Evolutionary conservation across 2,888 invertebrate species (phyloP), one percentile per base, ranked within the genome.

Genomic region (Platycnemis pennipes): DNA sequence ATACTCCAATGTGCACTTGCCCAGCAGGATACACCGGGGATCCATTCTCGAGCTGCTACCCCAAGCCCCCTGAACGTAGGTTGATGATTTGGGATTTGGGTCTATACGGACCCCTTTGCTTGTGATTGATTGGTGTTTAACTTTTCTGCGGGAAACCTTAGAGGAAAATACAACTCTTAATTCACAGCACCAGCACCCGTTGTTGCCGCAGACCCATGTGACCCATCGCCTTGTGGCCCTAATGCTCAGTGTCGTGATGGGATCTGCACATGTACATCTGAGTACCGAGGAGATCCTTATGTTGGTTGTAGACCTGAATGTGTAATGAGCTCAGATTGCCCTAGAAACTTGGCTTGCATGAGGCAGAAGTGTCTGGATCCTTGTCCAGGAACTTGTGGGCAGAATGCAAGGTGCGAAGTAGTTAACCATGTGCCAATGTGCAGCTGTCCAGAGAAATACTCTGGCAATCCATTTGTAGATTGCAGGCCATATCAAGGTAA

Each of bases 171-270:
- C 77, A 77, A 77, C 87, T 87, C 46, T 87, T 46, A 46, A 45
- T 87, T 87, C 46, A 46, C 87, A 87, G 87, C 44, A n/a, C 87
- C 95, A 95, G 87, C 95, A 94, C 37, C 77, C 19, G 96, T 97
- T 96, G 94, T 97, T 96, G 96, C 96, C 96, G 96, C 97, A 96
- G 97, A 98, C 96, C 98, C 98, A n/a, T 98, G 98, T 95, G 97
- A 97, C 95, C 97, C 98, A 91, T 98, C 98, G 94, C 98, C 98
- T 0, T 98, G 98, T 96, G 98, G 98, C 94, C 95, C 95, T 26
- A 95, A 95, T 95, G 96, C 96, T 42, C 95, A 96, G 22, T 96
- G 96, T 95, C 95, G 96, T 77, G 96, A 96, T 8, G 95, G 96
- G 26, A 95, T 96, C 94, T 96, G 94, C 94, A 31, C 96, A 96